Evolutionary conservation across 1,140 invertebrate species (phyloP), one percentile per base, ranked within the genome.

Genomic region (Drosophila oshimai): DNA sequence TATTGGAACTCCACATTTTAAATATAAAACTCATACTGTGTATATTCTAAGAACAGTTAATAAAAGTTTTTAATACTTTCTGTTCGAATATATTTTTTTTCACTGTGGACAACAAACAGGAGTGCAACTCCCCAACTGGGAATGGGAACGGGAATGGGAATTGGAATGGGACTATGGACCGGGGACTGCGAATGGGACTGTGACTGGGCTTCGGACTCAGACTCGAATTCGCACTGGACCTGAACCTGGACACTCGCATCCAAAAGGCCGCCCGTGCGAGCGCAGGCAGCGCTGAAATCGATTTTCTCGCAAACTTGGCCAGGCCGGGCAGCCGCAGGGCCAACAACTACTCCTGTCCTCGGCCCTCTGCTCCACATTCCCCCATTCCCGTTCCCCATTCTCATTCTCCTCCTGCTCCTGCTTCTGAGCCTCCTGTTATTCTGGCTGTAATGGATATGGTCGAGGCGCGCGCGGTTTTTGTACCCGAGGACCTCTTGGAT

Each of bases 241-340:
- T 33, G 60, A 65, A 65, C 61, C 57, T 64, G 61, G 57, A 49
- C 61, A 62, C 60, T 64, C 60, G 57, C 34, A 64, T 37, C 65
- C 73, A 60, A 77, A 74, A 72, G 60, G 77, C 77, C 49, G 51
- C 54, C 62, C 41, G 53, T 57, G 46, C 53, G 41, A 65, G 69
- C 28, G 39, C 69, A 69, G 60, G 57, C 67, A 55, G 36, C 46
- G 57, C 80, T 69, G 67, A 86, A 86, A 86, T 86, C 81, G 81
- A 86, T 86, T 86, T 86, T 86, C 81, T 87, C 54, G 81, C 77
- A 87, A 84, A 84, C 75, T 84, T 87, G 81, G 80, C 81, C 79
- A 83, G 74, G 22, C 39, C 58, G 50, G 31, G 29, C 46, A 26
- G 47, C 46, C 47, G 37, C 49, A 50, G 44, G 54, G 49, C 57